Evolutionary conservation across 2,888 invertebrate genomes (phyloP).

Genomic region (Pasiphila rectangulata): DNA sequence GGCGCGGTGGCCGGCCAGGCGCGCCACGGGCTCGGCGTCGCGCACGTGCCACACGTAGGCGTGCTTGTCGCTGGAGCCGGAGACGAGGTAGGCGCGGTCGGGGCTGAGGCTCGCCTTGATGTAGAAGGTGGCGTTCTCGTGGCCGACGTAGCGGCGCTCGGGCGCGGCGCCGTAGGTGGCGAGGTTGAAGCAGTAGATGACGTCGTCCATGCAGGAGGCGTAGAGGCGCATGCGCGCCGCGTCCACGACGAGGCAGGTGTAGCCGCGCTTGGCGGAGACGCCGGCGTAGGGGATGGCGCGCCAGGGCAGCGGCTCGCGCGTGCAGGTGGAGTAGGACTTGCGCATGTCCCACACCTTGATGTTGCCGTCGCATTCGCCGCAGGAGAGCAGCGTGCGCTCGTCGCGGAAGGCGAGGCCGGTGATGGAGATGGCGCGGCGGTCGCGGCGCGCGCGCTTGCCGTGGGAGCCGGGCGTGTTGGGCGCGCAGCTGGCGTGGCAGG

Average conservation of each 20-base stretch:
- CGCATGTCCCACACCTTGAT: conserved; percentile 94
- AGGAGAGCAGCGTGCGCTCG: conserved; percentile 88
- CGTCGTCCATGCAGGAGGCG: conserved; percentile 93
- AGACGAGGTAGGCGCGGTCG: conserved; percentile 89
- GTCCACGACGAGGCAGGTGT: conserved; percentile 89
- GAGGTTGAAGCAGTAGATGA: conserved; percentile 92
- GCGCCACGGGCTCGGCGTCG: conserved; percentile 83
- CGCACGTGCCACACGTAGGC: conserved; percentile 93
- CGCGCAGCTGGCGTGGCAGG: conserved; percentile 81
- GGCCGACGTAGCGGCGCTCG: conserved; percentile 84
- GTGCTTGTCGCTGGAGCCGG: conserved; percentile 92
- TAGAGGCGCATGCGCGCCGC: conserved; percentile 85
- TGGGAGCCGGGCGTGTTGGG: conserved; percentile 78
- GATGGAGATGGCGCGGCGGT: conserved; percentile 85
- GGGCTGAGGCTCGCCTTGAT: conserved; percentile 91
- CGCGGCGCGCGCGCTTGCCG: conserved; percentile 67
- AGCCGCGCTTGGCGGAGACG: conserved; percentile 84
- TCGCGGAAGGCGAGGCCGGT: conserved; percentile 92
- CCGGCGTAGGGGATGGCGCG: conserved; percentile 88
- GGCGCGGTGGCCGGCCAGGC: conserved; percentile 87
- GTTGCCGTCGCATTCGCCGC: conserved; percentile 92
- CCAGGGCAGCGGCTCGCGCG: conserved; percentile 86
- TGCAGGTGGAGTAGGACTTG: conserved; percentile 87
- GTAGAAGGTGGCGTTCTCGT: conserved; percentile 90
- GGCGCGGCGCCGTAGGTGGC: conserved; percentile 85